A percentile compares a stretch with the other conserved stretches of the same genome.
phyloP scores from a whole-genome alignment of 2,797 vertebrate species.

The Rhynchonycteris naso region DNA sequence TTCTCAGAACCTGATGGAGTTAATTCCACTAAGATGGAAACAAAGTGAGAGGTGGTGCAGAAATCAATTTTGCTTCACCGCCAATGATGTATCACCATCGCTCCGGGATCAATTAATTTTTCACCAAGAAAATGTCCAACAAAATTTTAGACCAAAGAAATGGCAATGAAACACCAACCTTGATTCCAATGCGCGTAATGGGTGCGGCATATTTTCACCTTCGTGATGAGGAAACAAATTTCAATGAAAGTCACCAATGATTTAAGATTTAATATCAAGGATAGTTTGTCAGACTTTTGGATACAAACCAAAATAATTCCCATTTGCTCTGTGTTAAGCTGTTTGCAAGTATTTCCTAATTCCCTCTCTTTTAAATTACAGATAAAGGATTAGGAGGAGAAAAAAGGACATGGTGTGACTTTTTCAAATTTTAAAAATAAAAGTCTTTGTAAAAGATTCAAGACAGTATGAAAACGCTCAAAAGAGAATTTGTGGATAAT shows the following conservation, averaged over 20 bases:
- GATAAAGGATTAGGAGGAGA: background rate
- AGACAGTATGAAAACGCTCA: background rate
- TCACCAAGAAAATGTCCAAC: conserved; percentile 81
- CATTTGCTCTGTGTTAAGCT: background rate
- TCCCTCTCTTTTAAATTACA: background rate
- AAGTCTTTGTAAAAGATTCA: background rate
- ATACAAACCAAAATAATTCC: conserved; percentile 26
- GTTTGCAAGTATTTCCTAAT: background rate
- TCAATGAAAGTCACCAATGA: conserved; percentile 34
- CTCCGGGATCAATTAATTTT: conserved; percentile 85
- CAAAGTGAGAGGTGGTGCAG: conserved; percentile 80
- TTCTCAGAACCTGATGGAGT: conserved; percentile 81
- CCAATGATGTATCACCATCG: conserved; percentile 80
- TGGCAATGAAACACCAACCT: conserved; percentile 65
- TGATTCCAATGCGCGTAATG: conserved; percentile 26
- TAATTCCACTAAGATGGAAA: conserved; percentile 80
- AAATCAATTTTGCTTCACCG: conserved; percentile 85
- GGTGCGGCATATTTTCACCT: background rate
- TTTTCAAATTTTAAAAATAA: background rate
- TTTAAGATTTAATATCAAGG: conserved; percentile 46
- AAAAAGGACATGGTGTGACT: background rate
- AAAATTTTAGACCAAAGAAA: conserved; percentile 75
- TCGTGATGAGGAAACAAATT: background rate
- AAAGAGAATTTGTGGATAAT: background rate
- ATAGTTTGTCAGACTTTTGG: background rate